Base-by-base conservation (phyloP, 2,888 invertebrate species). In the Steromphala cineraria region DNA sequence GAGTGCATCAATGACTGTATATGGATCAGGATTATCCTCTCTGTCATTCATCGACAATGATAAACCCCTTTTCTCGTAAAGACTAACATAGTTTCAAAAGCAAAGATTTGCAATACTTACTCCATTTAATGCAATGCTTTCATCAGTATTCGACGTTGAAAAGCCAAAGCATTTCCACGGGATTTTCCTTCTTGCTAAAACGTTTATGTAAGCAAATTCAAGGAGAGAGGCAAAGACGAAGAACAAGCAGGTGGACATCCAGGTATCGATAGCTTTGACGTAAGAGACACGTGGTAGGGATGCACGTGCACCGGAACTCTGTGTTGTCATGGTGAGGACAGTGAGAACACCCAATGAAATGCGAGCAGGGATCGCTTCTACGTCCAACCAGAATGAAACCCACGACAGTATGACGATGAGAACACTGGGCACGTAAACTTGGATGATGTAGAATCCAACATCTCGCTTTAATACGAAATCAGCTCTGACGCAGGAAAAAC, bases 391-490 rank as follows among this genome's bases (percentile, higher is more conserved):
- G 89, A 94, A 94, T 0, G 97, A 96, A 0, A 97, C 97, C 97
- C 97, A 94, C 2, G 94, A 94, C 75, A 95, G 92, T 19, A 94
- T 94, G 28, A 95, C 94, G 21, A 94, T 93, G 56, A 94, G 92
- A 76, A 93, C 92, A 83, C 94, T 94, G 2, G 95, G 95, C 13
- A 94, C 93, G 89, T 95, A 95, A 80, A 95, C 94, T 91, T 95
- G 94, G 74, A 94, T 94, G 62, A 94, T 90, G 90, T 94, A 94
- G 93, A 96, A 96, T n/a, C 97, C 97, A 95, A 96, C 96, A 92
- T 96, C 96, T 3, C 97, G 94, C 93, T 96, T 95, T 53, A 97
- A 95, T 92, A 96, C 96, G 90, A 97, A 96, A 89, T 96, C 96
- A 8, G 85, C 87, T 21, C 81, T 74, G 17, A 89, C 83, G 77